Evolutionary conservation across 2,888 invertebrate genomes (phyloP).

Genomic region (Rugalucina vietnamica): DNA sequence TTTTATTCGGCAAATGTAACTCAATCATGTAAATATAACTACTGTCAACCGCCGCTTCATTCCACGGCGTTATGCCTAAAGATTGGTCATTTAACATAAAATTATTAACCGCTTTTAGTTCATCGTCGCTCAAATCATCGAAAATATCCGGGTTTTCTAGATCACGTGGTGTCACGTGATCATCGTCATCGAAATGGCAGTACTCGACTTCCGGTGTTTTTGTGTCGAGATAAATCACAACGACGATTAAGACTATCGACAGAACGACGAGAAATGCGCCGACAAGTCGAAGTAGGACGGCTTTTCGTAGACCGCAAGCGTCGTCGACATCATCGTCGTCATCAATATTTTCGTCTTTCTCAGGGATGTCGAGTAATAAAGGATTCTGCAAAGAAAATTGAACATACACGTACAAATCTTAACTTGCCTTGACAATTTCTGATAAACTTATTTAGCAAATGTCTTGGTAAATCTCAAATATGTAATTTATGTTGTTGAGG

Average conservation of each 20-base stretch:
- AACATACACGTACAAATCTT: too few relatives aligned
- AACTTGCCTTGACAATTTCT: too few relatives aligned
- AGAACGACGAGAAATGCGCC: constrained; percentile 9
- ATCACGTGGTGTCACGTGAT: constrained; percentile 59
- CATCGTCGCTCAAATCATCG: constrained; percentile 71
- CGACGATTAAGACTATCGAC: constrained; percentile 26
- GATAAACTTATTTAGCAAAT: too few relatives aligned
- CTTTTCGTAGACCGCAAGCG: neutral
- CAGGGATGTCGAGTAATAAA: neutral
- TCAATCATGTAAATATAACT: constrained; percentile 73
- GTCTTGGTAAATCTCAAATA: too few relatives aligned
- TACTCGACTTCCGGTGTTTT: neutral
- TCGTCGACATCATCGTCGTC: neutral
- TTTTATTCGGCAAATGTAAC: constrained; percentile 69
- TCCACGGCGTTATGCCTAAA: constrained; percentile 54
- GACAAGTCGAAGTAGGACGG: neutral
- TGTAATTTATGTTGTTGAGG: too few relatives aligned
- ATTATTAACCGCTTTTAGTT: constrained; percentile 62
- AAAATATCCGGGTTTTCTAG: constrained; percentile 68
- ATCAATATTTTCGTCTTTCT: neutral
- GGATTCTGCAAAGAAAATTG: neutral
- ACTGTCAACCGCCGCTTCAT: constrained; percentile 56
- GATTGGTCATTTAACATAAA: constrained; percentile 59
- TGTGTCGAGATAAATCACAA: constrained; percentile 35
- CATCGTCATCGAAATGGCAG: constrained; percentile 23